Evolutionary conservation across 2,113 vertebrate genomes (phyloP), one percentile per base, ranked within the genome.

Genomic region (Entelurus aequoreus): DNA sequence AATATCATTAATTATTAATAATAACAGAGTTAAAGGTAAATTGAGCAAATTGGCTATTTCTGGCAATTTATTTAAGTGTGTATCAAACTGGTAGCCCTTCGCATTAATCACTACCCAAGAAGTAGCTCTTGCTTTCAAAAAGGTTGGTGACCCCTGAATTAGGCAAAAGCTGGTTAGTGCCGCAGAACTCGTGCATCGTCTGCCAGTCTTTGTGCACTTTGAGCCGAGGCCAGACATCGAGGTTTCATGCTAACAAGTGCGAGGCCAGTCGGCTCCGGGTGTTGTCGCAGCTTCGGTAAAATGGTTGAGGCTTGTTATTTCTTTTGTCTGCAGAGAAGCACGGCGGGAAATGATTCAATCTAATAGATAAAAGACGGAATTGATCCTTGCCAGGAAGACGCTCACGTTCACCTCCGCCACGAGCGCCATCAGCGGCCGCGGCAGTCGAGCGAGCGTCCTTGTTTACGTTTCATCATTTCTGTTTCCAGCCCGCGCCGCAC

Each of bases 381-480:
- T 58, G 72, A 68, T 74, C 71, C 4, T 55, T 13, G 35, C 21
- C 40, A 42, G 47, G 19, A 58, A 36, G 38, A 15, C 8, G 59
- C 42, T 54, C 37, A 47, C 6, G 19, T 63, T 68, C 54, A 58
- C 51, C 47, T 38, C 44, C 71, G 36, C 77, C 62, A 76, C 71
- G 67, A 73, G 72, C 77, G 69, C 69, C 65, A 50, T 69, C 68
- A n/a, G 49, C 62, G 61, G 56, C 47, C 74, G 54, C 36, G 19
- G 75, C 48, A 48, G 65, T 48, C 58, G 53, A 66, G 70, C 60
- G 78, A 72, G 80, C 68, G 66, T 66, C 47, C 13, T 74, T 81
- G 77, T 82, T 67, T 68, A 80, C 58, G 68, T 71, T 64, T 77
- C 66, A 63, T 67, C 61, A 49, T 79, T 74, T 74, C 52, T 77